Conservation (phyloP, 2,888 invertebrate genomes). For the Arrhopalites spinosus region DNA sequence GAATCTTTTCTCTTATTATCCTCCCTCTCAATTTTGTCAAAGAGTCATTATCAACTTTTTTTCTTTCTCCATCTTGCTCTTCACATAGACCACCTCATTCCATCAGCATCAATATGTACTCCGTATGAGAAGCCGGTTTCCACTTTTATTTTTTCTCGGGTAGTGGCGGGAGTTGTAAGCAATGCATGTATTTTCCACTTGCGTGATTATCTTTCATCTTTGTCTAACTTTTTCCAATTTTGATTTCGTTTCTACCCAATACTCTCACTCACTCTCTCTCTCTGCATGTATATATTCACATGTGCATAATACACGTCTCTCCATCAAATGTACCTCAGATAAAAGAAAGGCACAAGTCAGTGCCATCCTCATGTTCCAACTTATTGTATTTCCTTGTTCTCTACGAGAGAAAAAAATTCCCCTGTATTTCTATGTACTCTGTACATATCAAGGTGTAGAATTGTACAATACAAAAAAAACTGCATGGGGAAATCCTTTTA, state of each 20-base stretch:
- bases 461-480: neutral
- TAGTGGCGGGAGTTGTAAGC: neutral
- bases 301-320: neutral
- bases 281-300: neutral
- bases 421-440: no score
- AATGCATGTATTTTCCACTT: slow-evolving; percentile 39
- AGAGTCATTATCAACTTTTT: neutral
- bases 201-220: slow-evolving; percentile 39
- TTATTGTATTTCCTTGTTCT: neutral
- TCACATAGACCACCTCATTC: slow-evolving; percentile 7
- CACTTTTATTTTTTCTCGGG: neutral
- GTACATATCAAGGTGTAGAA: no score
- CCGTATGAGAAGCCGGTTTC: neutral
- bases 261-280: neutral
- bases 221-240: slow-evolving; percentile 45
- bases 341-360: no score
- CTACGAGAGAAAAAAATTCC: neutral
- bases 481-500: neutral
- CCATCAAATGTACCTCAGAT: no score
- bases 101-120: neutral
- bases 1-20: neutral
- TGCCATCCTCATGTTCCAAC: neutral
- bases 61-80: slow-evolving; percentile 13
- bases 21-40: neutral
- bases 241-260: slow-evolving; percentile 26